Conservation (phyloP, 2,113 vertebrate genomes). For the Canis aureus region DNA sequence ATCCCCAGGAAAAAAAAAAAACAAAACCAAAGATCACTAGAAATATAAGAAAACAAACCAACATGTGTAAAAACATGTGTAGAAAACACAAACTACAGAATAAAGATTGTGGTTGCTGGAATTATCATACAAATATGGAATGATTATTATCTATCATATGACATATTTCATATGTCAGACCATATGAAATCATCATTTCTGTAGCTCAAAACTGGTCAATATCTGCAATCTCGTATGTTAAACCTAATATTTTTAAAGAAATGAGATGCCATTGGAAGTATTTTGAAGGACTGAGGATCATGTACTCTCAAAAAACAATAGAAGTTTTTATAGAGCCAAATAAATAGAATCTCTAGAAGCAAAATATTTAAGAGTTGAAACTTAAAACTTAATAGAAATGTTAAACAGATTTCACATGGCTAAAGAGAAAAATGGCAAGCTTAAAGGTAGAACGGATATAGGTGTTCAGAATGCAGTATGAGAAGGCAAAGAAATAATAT, state of each 20-base stretch:
- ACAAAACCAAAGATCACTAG: background rate
- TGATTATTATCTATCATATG: background rate
- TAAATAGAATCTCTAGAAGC: background rate
- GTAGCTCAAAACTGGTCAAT: background rate
- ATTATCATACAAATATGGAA: background rate
- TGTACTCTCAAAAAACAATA: background rate
- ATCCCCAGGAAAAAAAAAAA: background rate
- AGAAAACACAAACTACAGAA: background rate
- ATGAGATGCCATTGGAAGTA: background rate
- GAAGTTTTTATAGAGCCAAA: background rate
- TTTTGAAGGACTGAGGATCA: background rate
- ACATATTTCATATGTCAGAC: background rate
- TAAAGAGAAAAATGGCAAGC: background rate
- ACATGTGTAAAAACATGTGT: background rate
- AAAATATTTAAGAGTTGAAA: background rate
- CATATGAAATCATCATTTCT: background rate
- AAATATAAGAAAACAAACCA: slow-evolving; percentile 4
- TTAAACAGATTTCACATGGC: background rate
- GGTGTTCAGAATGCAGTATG: background rate
- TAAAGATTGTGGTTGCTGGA: background rate
- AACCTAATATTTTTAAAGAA: slow-evolving; percentile 23
- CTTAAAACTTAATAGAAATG: background rate
- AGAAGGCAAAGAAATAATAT: background rate
- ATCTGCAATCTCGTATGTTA: background rate
- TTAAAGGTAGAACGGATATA: background rate